Percentiles rank a stretch among this genome's conserved stretches.
Conservation (phyloP, 2,797 vertebrate genomes). For the Pogonophryne albipinna region DNA sequence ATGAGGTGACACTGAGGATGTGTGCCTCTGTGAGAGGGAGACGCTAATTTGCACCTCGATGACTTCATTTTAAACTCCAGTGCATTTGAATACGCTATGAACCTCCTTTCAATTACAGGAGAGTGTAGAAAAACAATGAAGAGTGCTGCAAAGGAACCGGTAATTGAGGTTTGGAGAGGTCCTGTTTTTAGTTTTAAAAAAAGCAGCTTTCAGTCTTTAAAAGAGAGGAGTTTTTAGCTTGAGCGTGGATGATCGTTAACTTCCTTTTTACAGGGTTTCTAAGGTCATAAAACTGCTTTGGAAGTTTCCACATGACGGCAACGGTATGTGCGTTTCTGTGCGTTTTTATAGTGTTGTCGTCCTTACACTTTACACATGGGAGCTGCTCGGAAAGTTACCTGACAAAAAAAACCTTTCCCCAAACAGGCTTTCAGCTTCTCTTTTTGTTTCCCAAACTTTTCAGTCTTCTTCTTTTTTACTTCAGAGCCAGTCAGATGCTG, state of each 20-base stretch:
- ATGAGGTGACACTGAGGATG: conserved; percentile 62
- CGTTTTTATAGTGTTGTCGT: conserved; percentile 31
- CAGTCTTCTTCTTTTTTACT: conserved; percentile 36
- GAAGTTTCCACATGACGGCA: conserved; percentile 15
- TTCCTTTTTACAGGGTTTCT: neutral
- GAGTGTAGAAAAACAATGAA: conserved; percentile 32
- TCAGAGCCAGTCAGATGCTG: conserved; percentile 61
- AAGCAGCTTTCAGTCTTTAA: conserved; percentile 10
- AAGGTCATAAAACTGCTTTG: neutral
- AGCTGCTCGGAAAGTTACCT: conserved; percentile 33
- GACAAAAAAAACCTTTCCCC: conserved; percentile 15
- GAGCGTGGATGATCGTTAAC: neutral
- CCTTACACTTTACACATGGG: conserved; percentile 12
- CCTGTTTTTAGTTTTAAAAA: conserved; percentile 12
- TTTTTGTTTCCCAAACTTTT: conserved; percentile 31
- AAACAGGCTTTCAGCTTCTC: conserved; percentile 33
- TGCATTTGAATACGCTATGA: conserved; percentile 40
- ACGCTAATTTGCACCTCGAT: conserved; percentile 54
- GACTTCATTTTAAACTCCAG: conserved; percentile 57
- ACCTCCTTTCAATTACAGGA: conserved; percentile 54
- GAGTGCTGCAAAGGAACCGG: conserved; percentile 1
- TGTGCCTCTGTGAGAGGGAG: conserved; percentile 16
- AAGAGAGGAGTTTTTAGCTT: neutral
- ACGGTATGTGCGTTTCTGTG: conserved; percentile 6
- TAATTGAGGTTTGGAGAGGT: conserved; percentile 34